These are phyloP conservation scores for Cossypha niveicapilla DNA, from an alignment of 2,797 vertebrate species.

Conservation along the genomic window DNA sequence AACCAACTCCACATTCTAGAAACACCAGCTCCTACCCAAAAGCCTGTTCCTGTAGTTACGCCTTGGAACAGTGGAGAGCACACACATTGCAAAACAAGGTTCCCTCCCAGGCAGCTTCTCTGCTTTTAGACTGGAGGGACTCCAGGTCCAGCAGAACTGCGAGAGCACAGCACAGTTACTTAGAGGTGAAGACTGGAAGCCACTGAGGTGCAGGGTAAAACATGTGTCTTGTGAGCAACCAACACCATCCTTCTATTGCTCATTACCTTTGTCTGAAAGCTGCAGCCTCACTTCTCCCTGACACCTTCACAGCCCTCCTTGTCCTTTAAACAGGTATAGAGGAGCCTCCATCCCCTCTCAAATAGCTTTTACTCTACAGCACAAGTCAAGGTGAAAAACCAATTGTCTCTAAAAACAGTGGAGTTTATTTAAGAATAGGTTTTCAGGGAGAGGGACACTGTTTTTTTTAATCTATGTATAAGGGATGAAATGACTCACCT, in stretches of 20 bases:
- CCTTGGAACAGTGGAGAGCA: background rate
- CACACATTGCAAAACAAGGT: accelerated
- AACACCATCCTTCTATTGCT: background rate
- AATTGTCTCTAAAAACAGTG: background rate
- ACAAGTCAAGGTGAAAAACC: background rate
- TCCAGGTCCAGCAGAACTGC: background rate
- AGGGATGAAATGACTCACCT: background rate
- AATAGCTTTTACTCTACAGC: background rate
- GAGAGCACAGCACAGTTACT: background rate
- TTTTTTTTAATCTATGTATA: background rate
- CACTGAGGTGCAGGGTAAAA: background rate
- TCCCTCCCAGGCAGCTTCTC: background rate
- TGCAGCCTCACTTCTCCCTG: background rate
- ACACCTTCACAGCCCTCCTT: background rate
- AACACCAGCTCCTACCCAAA: background rate
- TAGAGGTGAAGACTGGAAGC: background rate
- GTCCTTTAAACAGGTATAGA: accelerated
- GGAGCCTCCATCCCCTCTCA: background rate
- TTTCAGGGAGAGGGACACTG: background rate
- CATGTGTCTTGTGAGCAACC: background rate
- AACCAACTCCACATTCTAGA: background rate
- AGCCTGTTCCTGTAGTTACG: background rate
- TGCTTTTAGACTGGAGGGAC: background rate
- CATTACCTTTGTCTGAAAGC: background rate
- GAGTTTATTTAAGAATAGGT: background rate